These are phyloP conservation scores for Linepithema humile DNA, from an alignment of 1,140 invertebrate genomes.

Conservation along the genomic window DNA sequence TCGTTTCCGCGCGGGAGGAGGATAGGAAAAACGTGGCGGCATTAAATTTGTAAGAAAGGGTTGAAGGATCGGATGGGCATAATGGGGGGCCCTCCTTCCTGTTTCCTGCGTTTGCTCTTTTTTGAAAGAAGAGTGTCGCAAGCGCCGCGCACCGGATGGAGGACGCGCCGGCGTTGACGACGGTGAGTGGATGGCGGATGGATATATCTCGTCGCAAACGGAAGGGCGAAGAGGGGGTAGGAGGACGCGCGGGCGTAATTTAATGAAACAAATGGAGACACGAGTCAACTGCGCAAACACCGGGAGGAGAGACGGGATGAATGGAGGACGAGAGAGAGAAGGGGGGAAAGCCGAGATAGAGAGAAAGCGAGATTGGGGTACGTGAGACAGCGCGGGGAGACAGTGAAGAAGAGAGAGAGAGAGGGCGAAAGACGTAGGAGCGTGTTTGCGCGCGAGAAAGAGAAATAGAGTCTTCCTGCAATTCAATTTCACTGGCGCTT, in stretches of 20 bases:
- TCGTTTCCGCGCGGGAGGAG: not conserved
- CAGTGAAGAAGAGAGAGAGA: not conserved
- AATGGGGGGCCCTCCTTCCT: conserved; percentile 46
- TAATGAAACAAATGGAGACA: conserved; percentile 79
- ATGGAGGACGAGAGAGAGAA: not conserved
- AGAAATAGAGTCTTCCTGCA: conserved; percentile 66
- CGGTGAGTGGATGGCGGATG: not conserved
- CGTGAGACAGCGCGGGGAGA: not conserved
- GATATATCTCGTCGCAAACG: conserved; percentile 27
- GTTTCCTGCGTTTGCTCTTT: conserved; percentile 44
- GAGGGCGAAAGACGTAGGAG: not conserved
- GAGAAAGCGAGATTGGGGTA: conserved; percentile 28
- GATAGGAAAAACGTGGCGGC: not conserved
- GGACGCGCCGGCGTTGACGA: not conserved
- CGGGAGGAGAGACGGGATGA: conserved; percentile 35
- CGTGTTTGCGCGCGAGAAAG: conserved; percentile 49
- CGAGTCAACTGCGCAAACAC: conserved; percentile 74
- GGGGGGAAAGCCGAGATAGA: conserved; percentile 8
- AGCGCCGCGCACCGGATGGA: not conserved
- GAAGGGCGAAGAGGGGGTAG: not conserved
- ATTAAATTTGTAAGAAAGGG: conserved; percentile 56
- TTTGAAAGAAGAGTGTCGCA: conserved; percentile 48
- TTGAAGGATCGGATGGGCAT: conserved; percentile 32
- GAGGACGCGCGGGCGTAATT: conserved; percentile 71
- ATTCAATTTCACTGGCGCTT: conserved; percentile 77